A percentile compares a stretch with the other conserved stretches of the same genome.
Conservation (phyloP, 2,797 vertebrate genomes). For the Peromyscus aztecus region DNA sequence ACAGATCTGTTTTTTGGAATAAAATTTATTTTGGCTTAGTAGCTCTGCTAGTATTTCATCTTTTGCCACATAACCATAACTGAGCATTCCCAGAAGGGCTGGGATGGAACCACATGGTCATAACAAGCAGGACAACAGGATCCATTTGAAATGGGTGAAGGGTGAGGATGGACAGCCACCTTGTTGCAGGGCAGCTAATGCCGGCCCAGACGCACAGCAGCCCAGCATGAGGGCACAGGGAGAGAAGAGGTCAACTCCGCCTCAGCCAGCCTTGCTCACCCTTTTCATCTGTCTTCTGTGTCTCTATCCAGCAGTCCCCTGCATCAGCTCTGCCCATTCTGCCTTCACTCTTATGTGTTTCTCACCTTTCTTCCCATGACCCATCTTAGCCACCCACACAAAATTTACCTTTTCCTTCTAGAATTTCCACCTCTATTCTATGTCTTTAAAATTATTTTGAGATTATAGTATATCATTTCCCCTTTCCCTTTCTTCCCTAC, state of each 20-base stretch:
- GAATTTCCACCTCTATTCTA: neutral
- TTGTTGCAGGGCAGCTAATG: neutral
- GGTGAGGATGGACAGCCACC: neutral
- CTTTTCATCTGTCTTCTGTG: neutral
- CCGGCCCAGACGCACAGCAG: neutral
- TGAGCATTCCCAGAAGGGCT: neutral
- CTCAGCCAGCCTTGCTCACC: neutral
- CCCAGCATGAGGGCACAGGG: neutral
- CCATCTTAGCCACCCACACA: neutral
- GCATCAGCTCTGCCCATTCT: neutral
- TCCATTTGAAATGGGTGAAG: neutral
- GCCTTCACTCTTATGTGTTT: neutral
- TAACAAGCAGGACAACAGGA: neutral
- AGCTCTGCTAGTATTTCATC: neutral
- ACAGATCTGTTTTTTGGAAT: constrained; percentile 19
- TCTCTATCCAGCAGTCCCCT: neutral
- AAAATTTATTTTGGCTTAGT: constrained; percentile 33
- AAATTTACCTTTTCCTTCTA: constrained; percentile 7
- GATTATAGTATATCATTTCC: neutral
- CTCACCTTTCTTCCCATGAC: neutral
- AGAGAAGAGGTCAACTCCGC: neutral
- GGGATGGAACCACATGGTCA: neutral
- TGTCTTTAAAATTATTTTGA: neutral
- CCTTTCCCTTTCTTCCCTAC: neutral
- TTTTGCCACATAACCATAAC: neutral